phyloP scores from a whole-genome alignment of 2,797 vertebrate genomes.

The Margarornis squamiger region DNA sequence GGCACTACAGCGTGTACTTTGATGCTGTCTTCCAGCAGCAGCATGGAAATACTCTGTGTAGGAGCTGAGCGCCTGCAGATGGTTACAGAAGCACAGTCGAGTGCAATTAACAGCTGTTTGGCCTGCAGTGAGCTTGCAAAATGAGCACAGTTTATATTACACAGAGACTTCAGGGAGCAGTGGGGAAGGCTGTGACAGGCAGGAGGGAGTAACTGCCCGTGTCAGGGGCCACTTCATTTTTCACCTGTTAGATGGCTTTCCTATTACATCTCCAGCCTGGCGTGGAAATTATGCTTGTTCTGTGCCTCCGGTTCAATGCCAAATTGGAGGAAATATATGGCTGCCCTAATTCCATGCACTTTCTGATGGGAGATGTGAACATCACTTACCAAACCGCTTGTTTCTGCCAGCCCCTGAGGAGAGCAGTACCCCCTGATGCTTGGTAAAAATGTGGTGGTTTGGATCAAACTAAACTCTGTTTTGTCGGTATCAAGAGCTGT shows the following conservation, averaged over 20 bases:
- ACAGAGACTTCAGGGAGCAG: neutral
- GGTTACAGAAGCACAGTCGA: neutral
- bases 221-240: conserved; percentile 18
- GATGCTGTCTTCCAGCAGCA: neutral
- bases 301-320: neutral
- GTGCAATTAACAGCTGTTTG: neutral
- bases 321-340: conserved; percentile 31
- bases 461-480: neutral
- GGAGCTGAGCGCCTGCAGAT: neutral
- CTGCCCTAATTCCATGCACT: neutral
- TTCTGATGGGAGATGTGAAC: neutral
- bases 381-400: fast-evolving
- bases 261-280: conserved; percentile 12
- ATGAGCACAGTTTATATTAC: neutral
- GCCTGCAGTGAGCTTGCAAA: neutral
- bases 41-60: fast-evolving
- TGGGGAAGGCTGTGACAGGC: neutral
- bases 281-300: neutral
- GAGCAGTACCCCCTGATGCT: neutral
- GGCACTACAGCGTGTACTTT: neutral
- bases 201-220: neutral
- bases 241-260: conserved; percentile 34
- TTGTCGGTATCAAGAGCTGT: neutral
- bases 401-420: neutral
- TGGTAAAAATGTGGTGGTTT: neutral